Conservation (phyloP, 2,113 vertebrate species). For the Nymphicus hollandicus region DNA sequence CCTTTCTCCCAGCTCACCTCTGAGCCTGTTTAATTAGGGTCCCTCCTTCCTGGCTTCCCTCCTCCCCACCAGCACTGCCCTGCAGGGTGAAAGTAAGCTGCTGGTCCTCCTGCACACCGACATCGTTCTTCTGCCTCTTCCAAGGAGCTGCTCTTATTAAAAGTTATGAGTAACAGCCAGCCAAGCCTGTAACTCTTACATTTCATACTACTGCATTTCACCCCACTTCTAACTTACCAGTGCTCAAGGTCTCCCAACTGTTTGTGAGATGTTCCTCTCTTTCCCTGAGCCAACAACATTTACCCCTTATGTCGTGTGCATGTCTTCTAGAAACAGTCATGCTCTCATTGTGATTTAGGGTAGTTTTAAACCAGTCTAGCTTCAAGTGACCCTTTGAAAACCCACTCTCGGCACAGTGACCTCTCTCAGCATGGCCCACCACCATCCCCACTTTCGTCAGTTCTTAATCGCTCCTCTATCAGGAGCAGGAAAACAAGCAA, state of each 20-base stretch:
- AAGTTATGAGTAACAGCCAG: background rate
- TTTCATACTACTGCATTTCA: background rate
- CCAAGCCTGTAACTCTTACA: background rate
- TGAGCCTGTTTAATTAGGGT: background rate
- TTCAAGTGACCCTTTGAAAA: background rate
- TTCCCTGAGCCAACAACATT: background rate
- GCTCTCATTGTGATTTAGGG: fast-evolving
- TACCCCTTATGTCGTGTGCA: background rate
- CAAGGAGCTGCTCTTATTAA: background rate
- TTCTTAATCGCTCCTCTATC: background rate
- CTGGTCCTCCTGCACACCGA: background rate
- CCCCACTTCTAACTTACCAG: background rate
- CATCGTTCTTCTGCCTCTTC: background rate
- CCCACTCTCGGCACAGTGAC: background rate
- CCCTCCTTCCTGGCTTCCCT: background rate
- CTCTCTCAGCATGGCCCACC: background rate
- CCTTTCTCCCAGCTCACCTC: background rate
- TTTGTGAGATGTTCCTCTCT: background rate
- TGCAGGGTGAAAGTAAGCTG: background rate
- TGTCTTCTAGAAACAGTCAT: background rate
- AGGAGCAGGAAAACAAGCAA: background rate
- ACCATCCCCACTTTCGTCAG: background rate
- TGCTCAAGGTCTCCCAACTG: background rate
- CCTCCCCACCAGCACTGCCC: background rate
- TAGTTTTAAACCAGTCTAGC: background rate